phyloP scores from a whole-genome alignment of 2,797 vertebrate species.

The Enteromius viviparus region DNA sequence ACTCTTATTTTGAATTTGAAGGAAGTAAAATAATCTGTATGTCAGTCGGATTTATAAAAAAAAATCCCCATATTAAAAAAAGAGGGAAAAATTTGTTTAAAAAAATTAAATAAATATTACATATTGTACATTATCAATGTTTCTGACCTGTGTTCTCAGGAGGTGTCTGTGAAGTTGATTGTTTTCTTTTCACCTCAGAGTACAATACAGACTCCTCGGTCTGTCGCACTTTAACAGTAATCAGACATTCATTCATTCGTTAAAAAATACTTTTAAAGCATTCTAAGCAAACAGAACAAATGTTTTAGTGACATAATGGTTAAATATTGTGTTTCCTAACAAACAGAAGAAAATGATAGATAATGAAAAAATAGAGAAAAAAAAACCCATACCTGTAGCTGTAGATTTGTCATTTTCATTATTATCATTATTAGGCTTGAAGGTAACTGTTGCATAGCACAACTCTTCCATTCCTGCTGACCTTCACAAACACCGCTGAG shows the following conservation, averaged over 20 bases:
- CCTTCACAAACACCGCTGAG: neutral
- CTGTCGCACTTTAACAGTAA: constrained; percentile 20
- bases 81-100: neutral
- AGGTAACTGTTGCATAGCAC: constrained; percentile 59
- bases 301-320: neutral
- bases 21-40: neutral
- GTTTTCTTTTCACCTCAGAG: constrained; percentile 52
- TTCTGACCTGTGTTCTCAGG: constrained; percentile 42
- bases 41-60: neutral
- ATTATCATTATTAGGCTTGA: constrained; percentile 30
- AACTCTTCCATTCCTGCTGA: constrained; percentile 62
- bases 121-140: neutral
- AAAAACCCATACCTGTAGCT: constrained; percentile 29
- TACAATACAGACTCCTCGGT: constrained; percentile 58
- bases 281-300: neutral
- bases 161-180: neutral
- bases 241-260: neutral
- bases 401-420: rapidly evolving
- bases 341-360: neutral
- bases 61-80: neutral
- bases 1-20: neutral
- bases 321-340: neutral
- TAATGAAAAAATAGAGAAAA: neutral
- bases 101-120: neutral
- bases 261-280: neutral